Base-by-base conservation (phyloP, 2,113 vertebrate genomes). In the Corythoichthys haematopterus region DNA sequence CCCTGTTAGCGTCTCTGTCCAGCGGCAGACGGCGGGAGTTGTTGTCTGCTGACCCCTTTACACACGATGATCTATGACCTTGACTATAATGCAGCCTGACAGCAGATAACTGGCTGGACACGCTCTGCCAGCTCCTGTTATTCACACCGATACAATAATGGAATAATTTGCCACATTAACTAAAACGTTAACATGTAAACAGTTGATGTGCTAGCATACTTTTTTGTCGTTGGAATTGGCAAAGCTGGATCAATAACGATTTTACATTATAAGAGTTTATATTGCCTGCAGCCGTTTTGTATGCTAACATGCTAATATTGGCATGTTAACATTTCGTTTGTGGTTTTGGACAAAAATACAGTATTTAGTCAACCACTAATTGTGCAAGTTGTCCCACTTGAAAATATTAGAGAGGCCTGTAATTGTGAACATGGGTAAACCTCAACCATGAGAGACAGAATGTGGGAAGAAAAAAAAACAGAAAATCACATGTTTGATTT, bases 1-100 rank as follows among this genome's bases (percentile, higher is more conserved):
- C 64, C 81, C 85, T 83, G 85, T 88, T 88, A 88, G 82, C 78
- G 64, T 88, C 83, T 84, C 74, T 83, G 76, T 87, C 81, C 78
- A 61, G 69, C 72, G 70, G 70, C 81, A 80, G 83, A 80, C 68
- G 0, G 66, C 68, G 72, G 79, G 74, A 83, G 87, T 68, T 65
- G 62, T 64, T 64, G 69, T 43, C 56, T 85, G 83, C 58, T 88
- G 84, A 90, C 85, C 86, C 83, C 75, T 80, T 82, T 85, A 84
- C 59, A 75, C 63, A 4, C 28, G 71, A 70, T 64, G 71, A 86
- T 86, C 86, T 75, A 82, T 89, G 86, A 87, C 76, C 47, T 55
- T 71, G 78, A 79, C 75, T 73, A 68, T 79, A 81, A 80, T 64
- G 46, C 62, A 64, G 64, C 40, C 57, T 63, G 72, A 80, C 76